A percentile compares a stretch with the other conserved stretches of the same genome.
These are phyloP conservation scores for Platerodrilus igneus DNA, from an alignment of 2,888 invertebrate species.

Conservation along the genomic window DNA sequence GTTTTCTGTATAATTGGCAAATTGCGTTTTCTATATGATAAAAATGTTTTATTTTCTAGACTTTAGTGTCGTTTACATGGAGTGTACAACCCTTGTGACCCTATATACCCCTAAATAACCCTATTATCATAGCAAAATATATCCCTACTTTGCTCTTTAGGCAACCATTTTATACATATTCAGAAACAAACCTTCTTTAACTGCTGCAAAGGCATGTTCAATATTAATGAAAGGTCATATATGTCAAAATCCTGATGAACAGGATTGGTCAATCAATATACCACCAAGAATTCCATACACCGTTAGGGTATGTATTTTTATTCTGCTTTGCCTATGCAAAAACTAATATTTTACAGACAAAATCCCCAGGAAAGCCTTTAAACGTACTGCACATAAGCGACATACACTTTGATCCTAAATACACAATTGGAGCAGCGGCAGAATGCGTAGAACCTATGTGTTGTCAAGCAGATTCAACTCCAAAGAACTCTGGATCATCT, in stretches of 20 bases:
- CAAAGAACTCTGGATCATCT: constrained; percentile 35
- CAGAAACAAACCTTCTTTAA: constrained; percentile 50
- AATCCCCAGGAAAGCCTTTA: constrained; percentile 27
- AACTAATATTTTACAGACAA: constrained; percentile 4
- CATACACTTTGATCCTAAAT: constrained; percentile 74
- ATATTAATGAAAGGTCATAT: constrained; percentile 50
- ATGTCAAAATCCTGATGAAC: constrained; percentile 25
- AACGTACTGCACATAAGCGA: constrained; percentile 68
- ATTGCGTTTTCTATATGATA: too few relatives aligned
- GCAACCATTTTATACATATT: constrained; percentile 59
- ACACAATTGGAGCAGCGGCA: constrained; percentile 62
- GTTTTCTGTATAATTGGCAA: too few relatives aligned
- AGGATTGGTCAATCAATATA: constrained; percentile 32
- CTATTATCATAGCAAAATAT: too few relatives aligned
- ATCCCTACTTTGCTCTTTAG: too few relatives aligned
- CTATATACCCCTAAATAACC: too few relatives aligned
- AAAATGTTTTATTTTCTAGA: too few relatives aligned
- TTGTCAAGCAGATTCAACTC: constrained; percentile 61
- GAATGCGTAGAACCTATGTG: constrained; percentile 75
- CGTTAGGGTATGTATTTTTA: too few relatives aligned
- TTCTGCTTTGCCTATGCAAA: not conserved
- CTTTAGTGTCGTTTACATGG: too few relatives aligned
- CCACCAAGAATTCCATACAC: too few relatives aligned
- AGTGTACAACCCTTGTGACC: too few relatives aligned
- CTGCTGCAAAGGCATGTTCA: constrained; percentile 54